Evolutionary conservation across 2,797 vertebrate genomes (phyloP).

Genomic region (Megalops cyprinoides): DNA sequence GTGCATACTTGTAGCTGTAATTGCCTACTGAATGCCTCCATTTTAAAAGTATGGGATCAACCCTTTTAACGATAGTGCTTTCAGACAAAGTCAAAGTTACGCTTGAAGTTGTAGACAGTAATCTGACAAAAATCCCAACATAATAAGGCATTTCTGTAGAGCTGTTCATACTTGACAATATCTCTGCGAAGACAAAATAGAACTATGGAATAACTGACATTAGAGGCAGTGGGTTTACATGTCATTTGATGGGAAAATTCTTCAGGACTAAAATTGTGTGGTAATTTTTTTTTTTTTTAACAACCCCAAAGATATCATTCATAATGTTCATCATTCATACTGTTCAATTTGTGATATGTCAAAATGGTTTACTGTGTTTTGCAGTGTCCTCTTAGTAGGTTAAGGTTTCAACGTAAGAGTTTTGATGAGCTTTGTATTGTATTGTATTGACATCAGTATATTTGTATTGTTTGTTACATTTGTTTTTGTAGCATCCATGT

Average conservation of each 20-base stretch:
- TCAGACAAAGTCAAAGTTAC: neutral
- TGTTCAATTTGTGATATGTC: neutral
- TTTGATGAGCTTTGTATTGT: neutral
- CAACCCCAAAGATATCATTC: no score
- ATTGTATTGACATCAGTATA: constrained; percentile 18
- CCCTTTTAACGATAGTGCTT: neutral
- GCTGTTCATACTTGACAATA: neutral
- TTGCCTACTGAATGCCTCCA: no score
- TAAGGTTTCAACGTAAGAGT: neutral
- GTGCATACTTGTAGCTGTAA: no score
- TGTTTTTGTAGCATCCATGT: constrained; percentile 21
- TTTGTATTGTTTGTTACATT: constrained; percentile 20
- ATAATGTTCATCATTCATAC: no score
- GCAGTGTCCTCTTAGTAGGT: neutral
- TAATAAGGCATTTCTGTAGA: neutral
- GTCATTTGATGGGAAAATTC: no score
- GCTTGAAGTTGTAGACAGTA: no score
- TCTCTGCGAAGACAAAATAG: neutral
- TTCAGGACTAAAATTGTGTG: no score
- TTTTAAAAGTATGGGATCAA: no score
- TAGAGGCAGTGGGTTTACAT: neutral
- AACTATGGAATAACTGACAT: neutral
- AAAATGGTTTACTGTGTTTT: neutral
- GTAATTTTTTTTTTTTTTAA: no score
- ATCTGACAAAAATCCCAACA: neutral